A percentile compares a stretch with the other conserved stretches of the same genome.
These are phyloP conservation scores for Sorex maritimensis DNA, from an alignment of 2,797 vertebrate species.

Conservation along the genomic window DNA sequence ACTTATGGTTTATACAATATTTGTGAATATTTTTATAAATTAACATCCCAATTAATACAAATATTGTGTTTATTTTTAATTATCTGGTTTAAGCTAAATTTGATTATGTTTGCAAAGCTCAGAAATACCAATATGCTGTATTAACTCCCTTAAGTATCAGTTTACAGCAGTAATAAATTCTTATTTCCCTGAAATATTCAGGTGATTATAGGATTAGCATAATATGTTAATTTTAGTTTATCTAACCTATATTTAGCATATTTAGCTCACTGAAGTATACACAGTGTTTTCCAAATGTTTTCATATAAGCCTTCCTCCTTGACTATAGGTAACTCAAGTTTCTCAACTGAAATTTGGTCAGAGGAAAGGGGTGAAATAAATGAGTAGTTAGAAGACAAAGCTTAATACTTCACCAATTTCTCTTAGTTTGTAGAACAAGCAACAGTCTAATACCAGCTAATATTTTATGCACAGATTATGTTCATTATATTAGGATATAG, in stretches of 20 bases:
- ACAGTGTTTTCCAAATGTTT: conserved; percentile 23
- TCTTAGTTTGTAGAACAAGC: not conserved
- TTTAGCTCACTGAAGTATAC: conserved; percentile 48
- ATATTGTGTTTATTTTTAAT: conserved; percentile 81
- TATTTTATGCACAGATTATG: not conserved
- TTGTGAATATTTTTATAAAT: conserved; percentile 68
- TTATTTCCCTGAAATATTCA: conserved; percentile 73
- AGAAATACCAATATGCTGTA: conserved; percentile 76
- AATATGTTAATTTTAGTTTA: conserved; percentile 63
- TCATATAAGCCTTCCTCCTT: not conserved
- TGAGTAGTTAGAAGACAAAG: not conserved
- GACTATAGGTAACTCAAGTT: not conserved
- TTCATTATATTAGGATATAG: not conserved
- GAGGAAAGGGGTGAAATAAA: not conserved
- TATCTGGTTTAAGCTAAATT: conserved; percentile 77
- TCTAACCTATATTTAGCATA: conserved; percentile 34
- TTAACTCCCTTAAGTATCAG: conserved; percentile 79
- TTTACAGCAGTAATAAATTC: conserved; percentile 72
- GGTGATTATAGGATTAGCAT: conserved; percentile 63
- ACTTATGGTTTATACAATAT: conserved; percentile 22
- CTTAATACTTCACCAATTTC: not conserved
- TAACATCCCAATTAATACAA: conserved; percentile 80
- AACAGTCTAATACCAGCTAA: not conserved
- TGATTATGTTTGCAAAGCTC: conserved; percentile 81
- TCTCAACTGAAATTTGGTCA: not conserved